Conservation (phyloP, 2,113 vertebrate genomes). For the Orcinus orca region DNA sequence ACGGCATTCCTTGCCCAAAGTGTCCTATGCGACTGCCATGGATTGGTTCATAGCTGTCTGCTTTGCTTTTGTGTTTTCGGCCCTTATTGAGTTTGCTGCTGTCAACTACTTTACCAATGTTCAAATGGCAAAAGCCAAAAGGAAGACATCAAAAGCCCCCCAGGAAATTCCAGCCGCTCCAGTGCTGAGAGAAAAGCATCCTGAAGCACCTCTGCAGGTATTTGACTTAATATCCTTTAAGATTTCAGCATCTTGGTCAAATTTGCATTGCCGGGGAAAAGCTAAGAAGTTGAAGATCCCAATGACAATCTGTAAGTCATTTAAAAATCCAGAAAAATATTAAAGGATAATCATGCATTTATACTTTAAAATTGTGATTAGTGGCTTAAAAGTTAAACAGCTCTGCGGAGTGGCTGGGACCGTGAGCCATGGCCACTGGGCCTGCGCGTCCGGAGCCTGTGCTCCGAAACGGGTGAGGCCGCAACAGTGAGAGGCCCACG, state of each 20-base stretch:
- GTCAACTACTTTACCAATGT: constrained; percentile 98
- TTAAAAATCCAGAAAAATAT: neutral
- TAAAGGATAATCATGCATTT: neutral
- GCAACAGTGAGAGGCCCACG: no score
- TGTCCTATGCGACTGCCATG: constrained; percentile 99
- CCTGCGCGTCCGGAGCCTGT: no score
- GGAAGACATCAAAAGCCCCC: constrained; percentile 88
- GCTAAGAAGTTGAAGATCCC: neutral
- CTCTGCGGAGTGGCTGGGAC: neutral
- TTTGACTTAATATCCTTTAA: constrained; percentile 22
- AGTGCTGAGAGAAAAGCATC: constrained; percentile 84
- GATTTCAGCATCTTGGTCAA: neutral
- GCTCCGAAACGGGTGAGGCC: no score
- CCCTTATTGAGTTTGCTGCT: constrained; percentile 98
- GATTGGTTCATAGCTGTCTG: constrained; percentile 99
- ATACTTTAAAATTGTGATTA: neutral
- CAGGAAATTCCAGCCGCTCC: constrained; percentile 86
- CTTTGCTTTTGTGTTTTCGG: constrained; percentile 99
- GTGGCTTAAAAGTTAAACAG: neutral
- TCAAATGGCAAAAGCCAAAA: constrained; percentile 92
- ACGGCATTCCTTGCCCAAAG: constrained; percentile 97
- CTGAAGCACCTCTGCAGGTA: constrained; percentile 89
- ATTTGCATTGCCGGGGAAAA: neutral
- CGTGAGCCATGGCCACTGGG: no score
- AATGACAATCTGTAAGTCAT: neutral